These are phyloP conservation scores for Pterophyllum scalare DNA, from an alignment of 2,113 vertebrate species.

Conservation along the genomic window DNA sequence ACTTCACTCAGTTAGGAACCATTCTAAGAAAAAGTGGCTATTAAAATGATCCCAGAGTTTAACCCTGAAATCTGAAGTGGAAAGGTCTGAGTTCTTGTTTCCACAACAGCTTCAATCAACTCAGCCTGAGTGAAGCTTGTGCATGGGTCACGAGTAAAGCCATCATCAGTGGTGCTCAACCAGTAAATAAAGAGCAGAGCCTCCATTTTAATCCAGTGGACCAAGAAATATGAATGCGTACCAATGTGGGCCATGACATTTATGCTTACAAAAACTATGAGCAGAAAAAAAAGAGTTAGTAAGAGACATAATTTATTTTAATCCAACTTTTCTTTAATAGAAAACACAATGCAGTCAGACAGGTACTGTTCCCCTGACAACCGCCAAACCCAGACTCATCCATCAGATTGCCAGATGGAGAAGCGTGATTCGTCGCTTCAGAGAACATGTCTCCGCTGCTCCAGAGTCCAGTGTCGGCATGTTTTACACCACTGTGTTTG, in stretches of 20 bases:
- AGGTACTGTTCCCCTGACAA: too few species aligned
- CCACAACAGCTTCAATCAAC: neutral
- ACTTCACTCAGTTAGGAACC: neutral
- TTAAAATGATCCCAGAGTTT: neutral
- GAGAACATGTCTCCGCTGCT: too few species aligned
- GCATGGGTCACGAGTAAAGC: neutral
- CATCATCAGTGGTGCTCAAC: neutral
- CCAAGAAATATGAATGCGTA: neutral
- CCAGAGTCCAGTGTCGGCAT: too few species aligned
- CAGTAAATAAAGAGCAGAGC: slow-evolving; percentile 5
- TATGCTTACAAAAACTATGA: neutral
- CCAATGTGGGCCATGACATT: neutral
- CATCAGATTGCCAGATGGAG: too few species aligned
- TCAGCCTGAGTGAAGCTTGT: neutral
- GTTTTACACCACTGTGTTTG: too few species aligned
- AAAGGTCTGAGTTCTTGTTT: neutral
- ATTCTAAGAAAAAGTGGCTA: neutral
- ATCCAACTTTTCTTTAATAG: too few species aligned
- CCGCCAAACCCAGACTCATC: too few species aligned
- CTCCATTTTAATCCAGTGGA: neutral
- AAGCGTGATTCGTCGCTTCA: too few species aligned
- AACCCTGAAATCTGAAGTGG: neutral
- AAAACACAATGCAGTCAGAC: too few species aligned
- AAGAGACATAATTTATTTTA: too few species aligned
- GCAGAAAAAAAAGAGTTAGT: neutral